These are phyloP conservation scores for Hypocryptadius cinnamomeus DNA, from an alignment of 2,113 vertebrate species.

Conservation along the genomic window DNA sequence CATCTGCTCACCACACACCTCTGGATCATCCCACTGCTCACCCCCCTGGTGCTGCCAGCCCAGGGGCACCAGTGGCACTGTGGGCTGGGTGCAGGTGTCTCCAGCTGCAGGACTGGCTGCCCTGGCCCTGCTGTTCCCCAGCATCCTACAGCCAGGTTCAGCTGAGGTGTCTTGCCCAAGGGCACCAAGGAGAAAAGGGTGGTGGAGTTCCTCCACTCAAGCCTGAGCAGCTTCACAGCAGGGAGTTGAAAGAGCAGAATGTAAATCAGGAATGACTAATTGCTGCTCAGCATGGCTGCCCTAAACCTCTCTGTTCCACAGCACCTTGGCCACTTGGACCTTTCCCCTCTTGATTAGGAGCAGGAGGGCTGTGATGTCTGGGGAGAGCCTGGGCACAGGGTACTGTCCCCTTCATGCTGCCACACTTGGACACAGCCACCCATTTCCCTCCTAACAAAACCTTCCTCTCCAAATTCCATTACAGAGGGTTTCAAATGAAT, in stretches of 20 bases:
- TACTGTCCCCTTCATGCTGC: fast-evolving
- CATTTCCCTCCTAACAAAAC: neutral
- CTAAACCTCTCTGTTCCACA: neutral
- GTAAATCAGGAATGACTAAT: slow-evolving; percentile 40
- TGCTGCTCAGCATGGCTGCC: neutral
- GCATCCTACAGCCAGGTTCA: neutral
- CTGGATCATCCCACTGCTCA: fast-evolving
- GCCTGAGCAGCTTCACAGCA: slow-evolving; percentile 17
- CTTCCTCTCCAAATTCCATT: neutral
- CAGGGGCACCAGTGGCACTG: fast-evolving
- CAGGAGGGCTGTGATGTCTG: neutral
- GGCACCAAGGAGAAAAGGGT: neutral
- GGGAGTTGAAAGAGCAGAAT: slow-evolving; percentile 39
- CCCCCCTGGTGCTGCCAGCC: fast-evolving
- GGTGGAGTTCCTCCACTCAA: neutral
- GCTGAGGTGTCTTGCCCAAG: slow-evolving; percentile 14
- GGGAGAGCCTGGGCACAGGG: neutral
- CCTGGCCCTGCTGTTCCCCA: neutral
- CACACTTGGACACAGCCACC: neutral
- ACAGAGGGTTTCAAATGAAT: neutral
- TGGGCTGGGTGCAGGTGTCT: fast-evolving
- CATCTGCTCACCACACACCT: fast-evolving
- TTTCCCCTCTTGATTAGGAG: neutral
- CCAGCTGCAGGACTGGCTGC: neutral
- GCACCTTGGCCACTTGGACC: neutral